Evolutionary conservation across 2,888 invertebrate species (phyloP).

Genomic region (Lasioglossum pauxillum): DNA sequence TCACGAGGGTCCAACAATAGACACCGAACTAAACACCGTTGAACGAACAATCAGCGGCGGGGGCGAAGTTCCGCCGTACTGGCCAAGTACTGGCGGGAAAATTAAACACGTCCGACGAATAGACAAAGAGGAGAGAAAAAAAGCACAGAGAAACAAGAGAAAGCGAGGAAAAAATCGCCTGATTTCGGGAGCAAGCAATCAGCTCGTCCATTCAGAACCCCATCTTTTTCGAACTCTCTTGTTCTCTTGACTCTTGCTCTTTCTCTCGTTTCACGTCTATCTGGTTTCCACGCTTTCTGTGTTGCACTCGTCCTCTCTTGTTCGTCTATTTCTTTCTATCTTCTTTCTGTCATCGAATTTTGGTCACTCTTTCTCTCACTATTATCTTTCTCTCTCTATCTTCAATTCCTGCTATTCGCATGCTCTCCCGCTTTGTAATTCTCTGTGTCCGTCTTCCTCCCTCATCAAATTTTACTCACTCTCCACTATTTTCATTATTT

Average conservation of each 20-base stretch:
- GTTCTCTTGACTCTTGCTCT: not conserved
- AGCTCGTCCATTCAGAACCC: slow-evolving; percentile 27
- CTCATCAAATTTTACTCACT: not conserved
- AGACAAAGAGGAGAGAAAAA: not conserved
- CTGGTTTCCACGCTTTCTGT: not conserved
- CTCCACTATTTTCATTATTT: not conserved
- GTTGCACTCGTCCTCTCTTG: not conserved
- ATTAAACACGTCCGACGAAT: slow-evolving; percentile 3
- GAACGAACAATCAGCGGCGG: slow-evolving; percentile 6
- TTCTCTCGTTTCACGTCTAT: not conserved
- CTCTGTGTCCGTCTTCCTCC: no score
- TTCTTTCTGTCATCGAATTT: not conserved
- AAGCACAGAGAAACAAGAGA: not conserved
- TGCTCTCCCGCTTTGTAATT: no score
- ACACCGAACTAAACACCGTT: not conserved
- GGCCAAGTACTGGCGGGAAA: slow-evolving; percentile 3
- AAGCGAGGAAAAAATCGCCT: slow-evolving; percentile 10
- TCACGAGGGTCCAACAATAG: slow-evolving; percentile 17
- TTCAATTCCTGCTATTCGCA: no score
- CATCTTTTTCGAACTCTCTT: not conserved
- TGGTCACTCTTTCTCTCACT: not conserved
- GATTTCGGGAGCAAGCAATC: slow-evolving; percentile 42
- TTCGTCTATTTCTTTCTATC: not conserved
- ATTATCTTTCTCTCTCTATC: no score
- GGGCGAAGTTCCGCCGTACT: not conserved